Evolutionary conservation across 2,888 invertebrate genomes (phyloP).

Genomic region (Callyntrura guangdongensis): DNA sequence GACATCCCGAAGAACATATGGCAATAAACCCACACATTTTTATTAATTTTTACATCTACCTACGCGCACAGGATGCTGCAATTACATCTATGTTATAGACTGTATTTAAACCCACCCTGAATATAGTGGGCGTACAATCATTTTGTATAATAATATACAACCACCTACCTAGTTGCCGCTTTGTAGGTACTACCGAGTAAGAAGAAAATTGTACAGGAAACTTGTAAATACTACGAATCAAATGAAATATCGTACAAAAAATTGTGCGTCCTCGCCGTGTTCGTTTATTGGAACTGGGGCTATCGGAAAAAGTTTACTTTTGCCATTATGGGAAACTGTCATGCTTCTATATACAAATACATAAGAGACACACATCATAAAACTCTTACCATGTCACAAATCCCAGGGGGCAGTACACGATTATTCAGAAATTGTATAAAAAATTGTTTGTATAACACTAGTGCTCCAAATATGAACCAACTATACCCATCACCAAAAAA

Average conservation of each 20-base stretch:
- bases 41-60: constrained; percentile 30
- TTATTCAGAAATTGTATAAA: constrained; percentile 10
- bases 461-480: neutral
- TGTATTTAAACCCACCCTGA: neutral
- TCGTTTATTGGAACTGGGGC: neutral
- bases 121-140: no score
- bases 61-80: neutral
- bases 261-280: neutral
- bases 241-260: no score
- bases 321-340: neutral
- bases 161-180: neutral
- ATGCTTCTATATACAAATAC: neutral
- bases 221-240: no score
- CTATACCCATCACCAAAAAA: neutral
- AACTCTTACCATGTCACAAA: constrained; percentile 52
- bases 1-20: neutral
- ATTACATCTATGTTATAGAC: neutral
- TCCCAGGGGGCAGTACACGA: constrained; percentile 22
- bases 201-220: no score
- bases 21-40: constrained; percentile 3
- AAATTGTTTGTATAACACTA: constrained; percentile 39
- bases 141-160: no score
- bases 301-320: constrained; percentile 30
- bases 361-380: neutral
- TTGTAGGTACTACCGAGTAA: neutral